A percentile compares a stretch with the other conserved stretches of the same genome.
phyloP scores from a whole-genome alignment of 2,113 vertebrate genomes.

The Gila orcuttii region DNA sequence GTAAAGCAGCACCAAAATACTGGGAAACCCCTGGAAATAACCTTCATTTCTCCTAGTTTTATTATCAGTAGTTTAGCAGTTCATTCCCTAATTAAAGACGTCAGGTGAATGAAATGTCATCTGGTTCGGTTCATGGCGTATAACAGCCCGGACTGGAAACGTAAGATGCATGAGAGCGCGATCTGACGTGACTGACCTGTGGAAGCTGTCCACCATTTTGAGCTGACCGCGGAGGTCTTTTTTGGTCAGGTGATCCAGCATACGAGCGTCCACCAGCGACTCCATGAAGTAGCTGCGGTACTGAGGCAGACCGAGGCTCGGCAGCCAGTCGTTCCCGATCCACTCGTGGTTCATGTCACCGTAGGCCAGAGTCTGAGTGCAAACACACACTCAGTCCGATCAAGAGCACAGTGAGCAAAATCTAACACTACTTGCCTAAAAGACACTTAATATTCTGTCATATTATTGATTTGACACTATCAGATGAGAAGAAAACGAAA shows the following conservation, averaged over 20 bases:
- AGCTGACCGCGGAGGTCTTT: slow-evolving; percentile 95
- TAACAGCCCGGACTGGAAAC: not conserved
- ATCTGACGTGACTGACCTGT: slow-evolving; percentile 78
- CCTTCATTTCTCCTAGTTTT: no score
- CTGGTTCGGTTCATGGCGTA: not conserved
- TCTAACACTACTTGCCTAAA: not conserved
- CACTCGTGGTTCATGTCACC: slow-evolving; percentile 99
- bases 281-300: slow-evolving; percentile 99
- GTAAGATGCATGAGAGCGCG: no score
- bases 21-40: no score
- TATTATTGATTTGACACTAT: no score
- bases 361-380: slow-evolving; percentile 87
- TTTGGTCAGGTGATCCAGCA: slow-evolving; percentile 98
- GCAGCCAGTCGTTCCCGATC: slow-evolving; percentile 98
- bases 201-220: slow-evolving; percentile 99
- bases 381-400: not conserved
- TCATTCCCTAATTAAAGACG: no score
- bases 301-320: slow-evolving; percentile 92
- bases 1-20: not conserved
- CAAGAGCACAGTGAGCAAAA: not conserved
- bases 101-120: no score
- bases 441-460: no score
- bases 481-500: no score
- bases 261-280: slow-evolving; percentile 96
- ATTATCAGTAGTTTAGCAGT: no score